Base-by-base conservation (phyloP, 2,888 invertebrate species). In the Beris chalybata region DNA sequence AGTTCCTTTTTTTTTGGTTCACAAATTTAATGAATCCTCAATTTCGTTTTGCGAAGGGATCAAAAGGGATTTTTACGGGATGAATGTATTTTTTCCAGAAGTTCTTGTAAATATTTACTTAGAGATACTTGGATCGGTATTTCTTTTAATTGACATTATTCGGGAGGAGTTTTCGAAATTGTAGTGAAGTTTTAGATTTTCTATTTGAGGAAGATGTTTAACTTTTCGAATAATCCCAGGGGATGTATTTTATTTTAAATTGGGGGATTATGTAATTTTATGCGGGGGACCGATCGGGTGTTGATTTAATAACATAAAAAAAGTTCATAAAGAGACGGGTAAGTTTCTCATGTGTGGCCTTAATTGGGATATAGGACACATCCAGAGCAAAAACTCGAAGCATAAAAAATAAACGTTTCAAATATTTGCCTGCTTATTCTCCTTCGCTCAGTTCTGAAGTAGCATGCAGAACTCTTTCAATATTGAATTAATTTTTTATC, bases 1-100 rank as follows among this genome's bases (percentile, higher is more conserved):
- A 22, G 38, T 38, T 61, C 22, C 22, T 38, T 38, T 61, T 50
- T 61, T 50, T 50, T 61, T 61, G 61, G 61, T 50, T 61, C 61
- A 61, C 61, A 61, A 61, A 61, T 61, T 61, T 61, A 61, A 61
- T 61, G 61, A 61, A 48, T 55, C 64, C 54, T 47, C 55, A 64
- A 64, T 55, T 64, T 55, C 55, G 55, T 64, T 64, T 64, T 31
- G 48, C 3, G 12, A 29, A 64, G 54, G 64, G 64, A 64, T 64
- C 55, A 64, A 64, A 64, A 54, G 64, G 48, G 53, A 54, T 64
- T 64, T 55, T 12, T 55, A 9, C 32, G 50, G 61, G 61, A 61
- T 38, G 43, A 52, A 61, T 61, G 11, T 52, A 50, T 61, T 61
- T 61, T 48, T 50, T 31, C 11, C 22, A 29, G 38, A 61, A 61